Evolutionary conservation across 92 coral and sea anemone genomes (phyloP).

Genomic region (Porites lobata): DNA sequence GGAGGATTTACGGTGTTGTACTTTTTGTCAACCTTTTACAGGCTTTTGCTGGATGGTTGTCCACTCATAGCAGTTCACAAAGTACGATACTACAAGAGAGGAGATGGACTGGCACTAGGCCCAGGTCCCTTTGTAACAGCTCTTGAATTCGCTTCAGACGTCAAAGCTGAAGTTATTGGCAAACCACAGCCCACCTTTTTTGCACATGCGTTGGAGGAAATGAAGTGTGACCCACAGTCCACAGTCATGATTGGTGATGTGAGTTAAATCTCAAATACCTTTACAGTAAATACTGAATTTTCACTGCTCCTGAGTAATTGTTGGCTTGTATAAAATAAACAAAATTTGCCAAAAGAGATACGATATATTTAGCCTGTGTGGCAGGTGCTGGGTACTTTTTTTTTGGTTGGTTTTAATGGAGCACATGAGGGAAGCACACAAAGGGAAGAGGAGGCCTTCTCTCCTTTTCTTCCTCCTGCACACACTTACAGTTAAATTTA

Average conservation of each 20-base stretch:
- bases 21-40: constrained; percentile 4
- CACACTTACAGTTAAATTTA: too few relatives aligned
- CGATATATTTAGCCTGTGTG: too few relatives aligned
- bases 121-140: constrained; percentile 98
- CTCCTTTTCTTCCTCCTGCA: too few relatives aligned
- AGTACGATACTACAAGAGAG: constrained; percentile 87
- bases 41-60: constrained; percentile 86
- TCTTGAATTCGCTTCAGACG: constrained; percentile 88
- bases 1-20: neutral
- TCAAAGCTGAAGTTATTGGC: constrained; percentile 87
- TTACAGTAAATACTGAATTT: too few relatives aligned
- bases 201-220: constrained; percentile 80
- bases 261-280: constrained; percentile 13
- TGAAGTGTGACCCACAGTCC: constrained; percentile 75
- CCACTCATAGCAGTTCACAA: constrained; percentile 96
- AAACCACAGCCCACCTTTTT: constrained; percentile 91
- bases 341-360: too few relatives aligned
- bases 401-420: too few relatives aligned
- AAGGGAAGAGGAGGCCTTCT: too few relatives aligned
- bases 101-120: constrained; percentile 98
- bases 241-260: constrained; percentile 98
- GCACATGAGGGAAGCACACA: too few relatives aligned
- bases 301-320: too few relatives aligned
- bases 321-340: too few relatives aligned
- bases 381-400: too few relatives aligned